These are phyloP conservation scores for Lynx canadensis DNA, from an alignment of 2,113 vertebrate genomes.

Conservation along the genomic window DNA sequence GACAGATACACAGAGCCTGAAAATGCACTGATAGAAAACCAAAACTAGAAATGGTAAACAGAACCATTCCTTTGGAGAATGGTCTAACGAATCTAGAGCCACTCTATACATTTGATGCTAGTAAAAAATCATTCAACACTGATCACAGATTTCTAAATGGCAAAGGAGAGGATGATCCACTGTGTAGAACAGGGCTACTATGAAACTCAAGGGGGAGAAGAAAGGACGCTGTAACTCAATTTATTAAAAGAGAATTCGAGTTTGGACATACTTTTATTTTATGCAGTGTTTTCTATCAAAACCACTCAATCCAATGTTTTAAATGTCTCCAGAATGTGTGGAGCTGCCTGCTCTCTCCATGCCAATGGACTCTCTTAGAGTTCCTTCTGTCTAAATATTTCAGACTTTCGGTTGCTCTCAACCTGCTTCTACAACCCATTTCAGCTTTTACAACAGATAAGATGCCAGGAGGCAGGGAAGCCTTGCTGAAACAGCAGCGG, in stretches of 20 bases:
- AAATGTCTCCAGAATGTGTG: background rate
- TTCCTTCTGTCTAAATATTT: background rate
- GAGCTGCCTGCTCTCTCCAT: background rate
- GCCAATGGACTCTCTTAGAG: background rate
- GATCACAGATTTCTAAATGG: background rate
- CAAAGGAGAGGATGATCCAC: background rate
- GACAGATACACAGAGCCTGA: background rate
- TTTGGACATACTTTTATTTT: background rate
- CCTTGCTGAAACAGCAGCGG: background rate
- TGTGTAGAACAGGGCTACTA: background rate
- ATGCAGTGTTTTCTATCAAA: background rate
- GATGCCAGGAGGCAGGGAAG: background rate
- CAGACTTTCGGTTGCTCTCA: background rate
- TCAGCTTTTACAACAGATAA: background rate
- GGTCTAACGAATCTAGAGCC: background rate
- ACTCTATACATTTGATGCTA: background rate
- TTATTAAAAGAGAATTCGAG: background rate
- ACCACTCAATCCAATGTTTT: background rate
- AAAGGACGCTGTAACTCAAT: background rate
- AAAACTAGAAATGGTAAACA: background rate
- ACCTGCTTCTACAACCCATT: background rate
- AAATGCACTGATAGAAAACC: background rate
- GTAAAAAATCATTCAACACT: background rate
- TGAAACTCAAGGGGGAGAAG: background rate
- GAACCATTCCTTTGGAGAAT: background rate